Percentiles rank a stretch among this genome's conserved stretches.
Conservation (phyloP, 2,113 vertebrate species). For the Marcusenius ussheri region DNA sequence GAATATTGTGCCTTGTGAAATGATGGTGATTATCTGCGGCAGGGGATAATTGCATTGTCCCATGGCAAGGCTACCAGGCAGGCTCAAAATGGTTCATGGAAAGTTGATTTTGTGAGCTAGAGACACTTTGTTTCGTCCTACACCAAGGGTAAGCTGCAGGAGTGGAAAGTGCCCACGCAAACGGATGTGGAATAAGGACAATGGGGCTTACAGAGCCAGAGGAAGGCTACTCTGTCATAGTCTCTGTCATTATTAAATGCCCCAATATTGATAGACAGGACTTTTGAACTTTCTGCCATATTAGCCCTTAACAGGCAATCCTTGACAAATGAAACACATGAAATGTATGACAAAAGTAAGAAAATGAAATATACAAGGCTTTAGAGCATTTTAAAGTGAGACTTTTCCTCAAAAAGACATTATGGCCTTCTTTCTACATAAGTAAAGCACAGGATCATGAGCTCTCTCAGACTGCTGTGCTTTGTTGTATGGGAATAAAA, state of each 20-base stretch:
- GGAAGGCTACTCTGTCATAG: background rate
- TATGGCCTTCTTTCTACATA: background rate
- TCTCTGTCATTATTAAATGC: background rate
- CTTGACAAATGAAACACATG: background rate
- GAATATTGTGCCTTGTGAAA: background rate
- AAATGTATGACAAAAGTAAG: background rate
- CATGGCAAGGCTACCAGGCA: background rate
- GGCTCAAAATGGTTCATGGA: background rate
- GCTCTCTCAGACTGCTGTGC: background rate
- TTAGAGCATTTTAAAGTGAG: background rate
- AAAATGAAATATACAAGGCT: background rate
- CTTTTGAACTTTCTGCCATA: background rate
- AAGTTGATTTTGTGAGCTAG: background rate
- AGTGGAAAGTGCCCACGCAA: background rate
- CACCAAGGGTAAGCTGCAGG: background rate
- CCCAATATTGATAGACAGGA: background rate
- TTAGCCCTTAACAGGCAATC: background rate
- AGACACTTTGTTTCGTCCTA: background rate
- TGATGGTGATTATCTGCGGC: background rate
- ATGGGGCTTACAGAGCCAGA: background rate
- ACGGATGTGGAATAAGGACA: background rate
- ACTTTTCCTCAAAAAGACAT: background rate
- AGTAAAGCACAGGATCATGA: background rate
- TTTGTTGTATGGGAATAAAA: constrained; percentile 2
- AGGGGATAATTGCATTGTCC: background rate